These are phyloP conservation scores for Torymus tubicola DNA, from an alignment of 2,888 invertebrate genomes.

Conservation along the genomic window DNA sequence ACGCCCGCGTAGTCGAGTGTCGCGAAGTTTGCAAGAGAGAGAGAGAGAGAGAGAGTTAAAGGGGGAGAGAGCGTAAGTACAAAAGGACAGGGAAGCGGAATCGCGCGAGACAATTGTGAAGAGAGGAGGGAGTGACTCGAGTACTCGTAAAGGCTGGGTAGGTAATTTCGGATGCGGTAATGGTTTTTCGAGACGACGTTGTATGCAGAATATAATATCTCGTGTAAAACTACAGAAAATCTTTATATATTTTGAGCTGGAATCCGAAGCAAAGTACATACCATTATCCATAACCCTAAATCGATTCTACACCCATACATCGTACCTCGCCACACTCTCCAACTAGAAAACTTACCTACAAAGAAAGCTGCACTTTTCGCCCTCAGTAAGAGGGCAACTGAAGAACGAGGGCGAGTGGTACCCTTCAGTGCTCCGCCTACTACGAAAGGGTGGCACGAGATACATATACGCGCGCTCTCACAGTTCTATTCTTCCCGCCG, in stretches of 20 bases:
- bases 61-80: not conserved
- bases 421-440: conserved; percentile 62
- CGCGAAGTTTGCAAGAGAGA: no score
- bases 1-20: no score
- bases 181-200: no score
- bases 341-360: not conserved
- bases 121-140: not conserved
- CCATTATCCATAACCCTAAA: no score
- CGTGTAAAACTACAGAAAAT: no score
- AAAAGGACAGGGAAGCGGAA: conserved; percentile 14
- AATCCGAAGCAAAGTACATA: no score
- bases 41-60: not conserved
- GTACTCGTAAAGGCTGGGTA: not conserved
- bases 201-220: no score
- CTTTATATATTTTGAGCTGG: no score
- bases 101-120: conserved; percentile 17
- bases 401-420: conserved; percentile 45
- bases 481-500: conserved; percentile 23
- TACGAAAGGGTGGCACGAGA: conserved; percentile 70
- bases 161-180: not conserved
- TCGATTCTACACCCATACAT: no score
- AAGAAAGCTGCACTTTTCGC: conserved; percentile 5
- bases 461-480: conserved; percentile 52
- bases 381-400: not conserved
- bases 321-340: no score